Percentiles rank a stretch among this genome's conserved stretches.
These are phyloP conservation scores for Trogon melanurus DNA, from an alignment of 2,113 vertebrate genomes.

Conservation along the genomic window DNA sequence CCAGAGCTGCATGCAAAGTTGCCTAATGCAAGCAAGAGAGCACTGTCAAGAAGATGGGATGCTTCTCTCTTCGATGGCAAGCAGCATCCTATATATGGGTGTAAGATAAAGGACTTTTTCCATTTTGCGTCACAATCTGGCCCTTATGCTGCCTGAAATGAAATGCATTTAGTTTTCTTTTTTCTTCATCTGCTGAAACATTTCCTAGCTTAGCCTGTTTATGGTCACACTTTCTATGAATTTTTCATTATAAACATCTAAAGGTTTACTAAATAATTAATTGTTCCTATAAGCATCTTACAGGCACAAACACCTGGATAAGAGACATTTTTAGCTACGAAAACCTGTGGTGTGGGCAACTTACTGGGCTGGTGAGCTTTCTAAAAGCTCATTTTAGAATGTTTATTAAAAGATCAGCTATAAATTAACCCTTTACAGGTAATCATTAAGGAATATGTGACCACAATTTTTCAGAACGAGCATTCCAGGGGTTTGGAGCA, in stretches of 20 bases:
- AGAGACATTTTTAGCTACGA: conserved; percentile 10
- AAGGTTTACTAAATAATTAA: conserved; percentile 62
- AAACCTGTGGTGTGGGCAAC: background rate
- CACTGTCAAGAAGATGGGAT: background rate
- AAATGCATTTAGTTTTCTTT: conserved; percentile 2
- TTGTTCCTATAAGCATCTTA: conserved; percentile 23
- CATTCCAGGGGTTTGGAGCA: background rate
- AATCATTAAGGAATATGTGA: background rate
- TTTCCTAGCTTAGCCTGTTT: conserved; percentile 7
- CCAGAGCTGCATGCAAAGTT: background rate
- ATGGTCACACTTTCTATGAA: conserved; percentile 42
- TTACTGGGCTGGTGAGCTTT: background rate
- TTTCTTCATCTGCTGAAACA: background rate
- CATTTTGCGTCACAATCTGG: background rate
- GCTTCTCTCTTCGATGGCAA: background rate
- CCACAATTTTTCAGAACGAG: background rate
- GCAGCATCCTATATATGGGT: background rate
- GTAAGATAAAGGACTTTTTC: background rate
- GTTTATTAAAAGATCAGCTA: background rate
- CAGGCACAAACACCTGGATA: background rate
- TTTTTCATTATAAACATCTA: conserved; percentile 57
- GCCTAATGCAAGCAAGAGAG: background rate
- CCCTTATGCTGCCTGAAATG: background rate
- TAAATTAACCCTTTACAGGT: background rate
- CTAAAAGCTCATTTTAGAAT: background rate